Evolutionary conservation across 2,888 invertebrate species (phyloP).

Genomic region (Ceriagrion tenellum): DNA sequence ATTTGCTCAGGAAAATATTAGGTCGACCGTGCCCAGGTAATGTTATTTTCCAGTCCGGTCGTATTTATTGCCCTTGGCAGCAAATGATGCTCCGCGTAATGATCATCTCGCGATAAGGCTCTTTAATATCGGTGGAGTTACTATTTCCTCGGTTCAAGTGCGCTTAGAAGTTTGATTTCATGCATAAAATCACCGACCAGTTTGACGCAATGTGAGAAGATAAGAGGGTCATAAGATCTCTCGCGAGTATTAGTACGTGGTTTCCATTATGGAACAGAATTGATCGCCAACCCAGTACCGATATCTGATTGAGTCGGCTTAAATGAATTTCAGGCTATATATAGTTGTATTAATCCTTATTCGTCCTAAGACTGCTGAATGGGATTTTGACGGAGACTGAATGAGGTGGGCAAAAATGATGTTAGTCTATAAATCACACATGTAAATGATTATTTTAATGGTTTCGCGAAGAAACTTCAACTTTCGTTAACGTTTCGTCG

Average conservation of each 20-base stretch:
- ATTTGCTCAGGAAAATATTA: constrained; percentile 8
- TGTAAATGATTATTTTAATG: too few species aligned
- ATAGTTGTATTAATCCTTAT: background rate
- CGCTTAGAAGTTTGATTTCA: background rate
- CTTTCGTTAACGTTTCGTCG: too few species aligned
- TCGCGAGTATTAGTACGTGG: background rate
- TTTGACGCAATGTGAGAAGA: background rate
- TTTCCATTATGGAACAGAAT: background rate
- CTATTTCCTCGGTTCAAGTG: constrained; percentile 13
- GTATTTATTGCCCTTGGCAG: constrained; percentile 12
- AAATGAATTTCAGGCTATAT: background rate
- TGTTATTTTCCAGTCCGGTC: background rate
- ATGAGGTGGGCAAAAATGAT: too few species aligned
- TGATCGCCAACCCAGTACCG: background rate
- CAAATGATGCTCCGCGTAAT: background rate
- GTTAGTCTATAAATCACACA: too few species aligned
- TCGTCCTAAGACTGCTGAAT: too few species aligned
- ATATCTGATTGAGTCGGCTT: background rate
- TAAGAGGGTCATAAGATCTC: background rate
- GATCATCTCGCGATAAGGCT: background rate
- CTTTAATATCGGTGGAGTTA: background rate
- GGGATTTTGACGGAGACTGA: too few species aligned
- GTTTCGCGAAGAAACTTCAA: too few species aligned
- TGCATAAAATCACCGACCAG: background rate
- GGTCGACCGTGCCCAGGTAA: background rate